These are phyloP conservation scores for Solenopsis invicta DNA, from an alignment of 1,140 invertebrate species.

Conservation along the genomic window DNA sequence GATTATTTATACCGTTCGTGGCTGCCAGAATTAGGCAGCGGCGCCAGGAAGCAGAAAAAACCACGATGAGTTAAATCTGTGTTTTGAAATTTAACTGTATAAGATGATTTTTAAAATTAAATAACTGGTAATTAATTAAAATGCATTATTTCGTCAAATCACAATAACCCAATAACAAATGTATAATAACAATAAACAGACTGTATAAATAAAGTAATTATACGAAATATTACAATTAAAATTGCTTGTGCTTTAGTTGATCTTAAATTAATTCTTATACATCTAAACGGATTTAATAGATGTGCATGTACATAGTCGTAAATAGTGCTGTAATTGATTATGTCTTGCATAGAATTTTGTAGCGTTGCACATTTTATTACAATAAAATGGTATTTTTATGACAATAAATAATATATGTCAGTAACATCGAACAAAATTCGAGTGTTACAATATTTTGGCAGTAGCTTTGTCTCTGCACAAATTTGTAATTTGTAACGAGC, in stretches of 20 bases:
- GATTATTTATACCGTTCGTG: slow-evolving; percentile 90
- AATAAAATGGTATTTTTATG: slow-evolving; percentile 17
- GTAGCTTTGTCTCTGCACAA: slow-evolving; percentile 30
- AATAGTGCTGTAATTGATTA: background rate
- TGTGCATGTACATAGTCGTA: background rate
- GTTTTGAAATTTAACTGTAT: slow-evolving; percentile 69
- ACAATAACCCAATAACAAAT: background rate
- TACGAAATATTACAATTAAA: too few species aligned
- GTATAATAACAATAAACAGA: background rate
- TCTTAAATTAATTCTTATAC: background rate
- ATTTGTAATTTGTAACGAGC: slow-evolving; percentile 70
- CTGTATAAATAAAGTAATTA: background rate
- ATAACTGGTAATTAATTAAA: background rate
- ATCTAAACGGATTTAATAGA: background rate
- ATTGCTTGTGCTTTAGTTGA: background rate
- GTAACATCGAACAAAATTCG: slow-evolving; percentile 31
- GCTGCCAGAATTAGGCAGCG: slow-evolving; percentile 85
- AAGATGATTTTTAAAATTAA: slow-evolving; percentile 1
- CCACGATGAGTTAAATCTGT: slow-evolving; percentile 77
- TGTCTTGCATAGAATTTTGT: background rate
- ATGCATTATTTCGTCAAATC: background rate
- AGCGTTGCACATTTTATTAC: background rate
- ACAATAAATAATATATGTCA: background rate
- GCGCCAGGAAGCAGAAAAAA: slow-evolving; percentile 68
- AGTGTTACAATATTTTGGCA: slow-evolving; percentile 35